A percentile compares a stretch with the other conserved stretches of the same genome.
phyloP scores from a whole-genome alignment of 2,888 invertebrate species.

The Plusia festucae region DNA sequence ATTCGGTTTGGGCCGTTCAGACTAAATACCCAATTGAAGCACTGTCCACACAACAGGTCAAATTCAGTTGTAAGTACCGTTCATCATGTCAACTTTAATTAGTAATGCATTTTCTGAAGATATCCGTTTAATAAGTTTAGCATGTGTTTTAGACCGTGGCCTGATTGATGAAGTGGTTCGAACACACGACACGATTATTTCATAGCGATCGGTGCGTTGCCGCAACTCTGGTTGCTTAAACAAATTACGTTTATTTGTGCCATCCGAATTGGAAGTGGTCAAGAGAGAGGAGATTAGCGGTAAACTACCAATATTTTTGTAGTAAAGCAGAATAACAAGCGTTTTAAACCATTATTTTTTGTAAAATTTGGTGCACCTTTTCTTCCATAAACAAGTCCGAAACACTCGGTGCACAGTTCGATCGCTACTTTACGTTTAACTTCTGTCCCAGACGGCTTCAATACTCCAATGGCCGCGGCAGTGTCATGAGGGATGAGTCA shows the following conservation, averaged over 20 bases:
- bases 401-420: too few species aligned
- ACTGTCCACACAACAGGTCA: background rate
- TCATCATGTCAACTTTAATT: slow-evolving; percentile 7
- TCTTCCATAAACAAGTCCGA: too few species aligned
- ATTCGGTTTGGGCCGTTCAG: too few species aligned
- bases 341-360: too few species aligned
- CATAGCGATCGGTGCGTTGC: slow-evolving; percentile 56
- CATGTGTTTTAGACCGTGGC: slow-evolving; percentile 39
- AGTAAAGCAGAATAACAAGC: too few species aligned
- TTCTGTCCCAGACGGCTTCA: too few species aligned
- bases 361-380: too few species aligned
- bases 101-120: slow-evolving; percentile 22
- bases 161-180: slow-evolving; percentile 40
- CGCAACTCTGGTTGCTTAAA: slow-evolving; percentile 62
- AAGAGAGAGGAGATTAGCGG: slow-evolving; percentile 32
- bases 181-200: slow-evolving; percentile 58
- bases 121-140: slow-evolving; percentile 31
- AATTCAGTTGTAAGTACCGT: background rate
- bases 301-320: background rate
- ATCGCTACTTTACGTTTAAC: background rate
- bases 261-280: slow-evolving; percentile 46
- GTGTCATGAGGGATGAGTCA: too few species aligned
- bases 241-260: slow-evolving; percentile 64
- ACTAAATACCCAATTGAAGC: too few species aligned
- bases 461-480: too few species aligned